Evolutionary conservation across 2,797 vertebrate genomes (phyloP).

Genomic region (Crax fasciolata): DNA sequence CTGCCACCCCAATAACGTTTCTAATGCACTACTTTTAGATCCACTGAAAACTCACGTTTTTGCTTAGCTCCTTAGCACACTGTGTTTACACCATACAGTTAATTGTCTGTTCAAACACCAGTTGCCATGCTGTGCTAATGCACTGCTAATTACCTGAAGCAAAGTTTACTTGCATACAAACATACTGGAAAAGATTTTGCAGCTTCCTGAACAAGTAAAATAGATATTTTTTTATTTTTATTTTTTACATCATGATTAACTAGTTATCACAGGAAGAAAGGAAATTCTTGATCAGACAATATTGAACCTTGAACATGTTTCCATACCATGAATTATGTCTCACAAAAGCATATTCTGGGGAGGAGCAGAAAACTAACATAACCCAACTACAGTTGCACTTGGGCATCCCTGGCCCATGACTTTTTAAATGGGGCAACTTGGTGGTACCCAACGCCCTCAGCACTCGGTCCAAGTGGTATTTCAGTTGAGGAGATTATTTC

Average conservation of each 20-base stretch:
- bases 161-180: conserved; percentile 35
- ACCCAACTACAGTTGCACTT: not conserved
- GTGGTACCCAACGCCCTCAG: not conserved
- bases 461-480: not conserved
- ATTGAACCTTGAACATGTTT: not conserved
- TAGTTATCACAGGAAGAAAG: not conserved
- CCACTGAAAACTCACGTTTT: not conserved
- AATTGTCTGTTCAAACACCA: conserved; percentile 57
- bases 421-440: not conserved
- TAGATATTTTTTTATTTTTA: not conserved
- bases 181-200: not conserved
- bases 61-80: conserved; percentile 8
- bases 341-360: not conserved
- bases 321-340: not conserved
- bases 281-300: conserved; percentile 9
- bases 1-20: not conserved
- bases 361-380: not conserved
- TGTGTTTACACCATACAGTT: conserved; percentile 17
- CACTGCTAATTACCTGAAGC: conserved; percentile 66
- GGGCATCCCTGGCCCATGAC: not conserved
- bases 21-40: not conserved
- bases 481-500: not conserved
- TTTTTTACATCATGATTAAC: not conserved
- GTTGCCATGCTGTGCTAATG: conserved; percentile 50
- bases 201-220: not conserved